These are phyloP conservation scores for Apogon talboti DNA, from an alignment of 2,797 vertebrate genomes.

Conservation along the genomic window DNA sequence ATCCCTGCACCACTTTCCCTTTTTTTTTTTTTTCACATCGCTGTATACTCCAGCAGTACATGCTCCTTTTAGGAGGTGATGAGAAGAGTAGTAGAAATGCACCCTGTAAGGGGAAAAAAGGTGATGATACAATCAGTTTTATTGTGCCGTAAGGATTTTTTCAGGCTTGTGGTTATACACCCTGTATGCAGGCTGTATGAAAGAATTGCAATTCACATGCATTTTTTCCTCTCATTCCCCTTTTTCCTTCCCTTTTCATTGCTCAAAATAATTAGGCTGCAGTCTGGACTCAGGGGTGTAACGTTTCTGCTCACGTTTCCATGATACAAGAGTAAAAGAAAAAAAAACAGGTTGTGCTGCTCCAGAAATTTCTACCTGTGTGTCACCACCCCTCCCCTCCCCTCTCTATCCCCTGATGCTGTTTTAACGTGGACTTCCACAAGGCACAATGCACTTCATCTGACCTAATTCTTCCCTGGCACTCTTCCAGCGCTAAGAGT, in stretches of 20 bases:
- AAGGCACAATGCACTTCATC: slow-evolving; percentile 76
- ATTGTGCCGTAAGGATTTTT: slow-evolving; percentile 86
- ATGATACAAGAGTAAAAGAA: slow-evolving; percentile 57
- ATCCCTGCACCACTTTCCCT: slow-evolving; percentile 42
- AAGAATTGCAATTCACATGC: slow-evolving; percentile 80
- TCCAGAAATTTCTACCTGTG: slow-evolving; percentile 81
- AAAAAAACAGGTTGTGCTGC: slow-evolving; percentile 57
- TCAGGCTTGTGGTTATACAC: slow-evolving; percentile 77
- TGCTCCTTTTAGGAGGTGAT: slow-evolving; percentile 72
- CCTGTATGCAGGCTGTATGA: slow-evolving; percentile 81
- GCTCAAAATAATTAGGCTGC: slow-evolving; percentile 83
- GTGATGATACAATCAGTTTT: slow-evolving; percentile 86
- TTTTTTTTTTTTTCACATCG: slow-evolving; percentile 29
- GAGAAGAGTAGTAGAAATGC: slow-evolving; percentile 80
- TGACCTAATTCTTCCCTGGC: slow-evolving; percentile 86
- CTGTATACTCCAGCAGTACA: slow-evolving; percentile 67
- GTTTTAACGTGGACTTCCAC: slow-evolving; percentile 79
- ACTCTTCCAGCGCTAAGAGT: slow-evolving; percentile 77
- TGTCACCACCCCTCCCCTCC: slow-evolving; percentile 46
- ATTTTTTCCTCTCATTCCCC: slow-evolving; percentile 58
- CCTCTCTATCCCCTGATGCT: slow-evolving; percentile 54
- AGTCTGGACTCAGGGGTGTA: slow-evolving; percentile 77
- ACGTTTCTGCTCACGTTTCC: slow-evolving; percentile 76
- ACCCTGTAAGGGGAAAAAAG: slow-evolving; percentile 84
- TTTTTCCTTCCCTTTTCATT: slow-evolving; percentile 72